Conservation (phyloP, 1,140 invertebrate species). For the Maniola jurtina region DNA sequence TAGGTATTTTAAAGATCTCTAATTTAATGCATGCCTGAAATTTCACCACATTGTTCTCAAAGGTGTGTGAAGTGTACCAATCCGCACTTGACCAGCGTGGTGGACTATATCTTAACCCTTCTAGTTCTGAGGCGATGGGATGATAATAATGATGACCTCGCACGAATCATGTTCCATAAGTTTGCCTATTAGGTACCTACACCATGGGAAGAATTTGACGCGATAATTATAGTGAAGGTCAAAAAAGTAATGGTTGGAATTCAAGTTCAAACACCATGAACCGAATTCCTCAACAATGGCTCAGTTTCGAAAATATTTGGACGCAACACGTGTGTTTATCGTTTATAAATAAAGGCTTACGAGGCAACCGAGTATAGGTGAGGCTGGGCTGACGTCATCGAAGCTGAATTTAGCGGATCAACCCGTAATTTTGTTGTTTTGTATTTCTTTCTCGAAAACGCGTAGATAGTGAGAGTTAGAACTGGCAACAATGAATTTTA, state of each 20-base stretch:
- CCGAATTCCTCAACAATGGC: conserved; percentile 33
- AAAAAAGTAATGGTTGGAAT: neutral
- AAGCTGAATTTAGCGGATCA: conserved; percentile 40
- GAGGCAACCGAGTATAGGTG: conserved; percentile 25
- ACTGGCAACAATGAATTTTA: neutral
- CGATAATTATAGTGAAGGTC: neutral
- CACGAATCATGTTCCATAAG: neutral
- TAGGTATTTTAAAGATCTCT: too few relatives aligned
- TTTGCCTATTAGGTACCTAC: too few relatives aligned
- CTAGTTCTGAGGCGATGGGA: too few relatives aligned
- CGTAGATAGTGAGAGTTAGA: conserved; percentile 23
- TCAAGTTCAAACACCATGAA: conserved; percentile 30
- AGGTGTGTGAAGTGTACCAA: too few relatives aligned
- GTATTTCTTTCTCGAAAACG: conserved; percentile 35
- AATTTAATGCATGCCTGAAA: too few relatives aligned
- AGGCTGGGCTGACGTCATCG: conserved; percentile 43
- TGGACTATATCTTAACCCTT: too few relatives aligned
- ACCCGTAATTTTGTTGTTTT: conserved; percentile 40
- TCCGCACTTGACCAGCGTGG: too few relatives aligned
- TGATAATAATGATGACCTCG: too few relatives aligned
- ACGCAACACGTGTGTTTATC: conserved; percentile 34
- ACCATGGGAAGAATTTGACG: neutral
- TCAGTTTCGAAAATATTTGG: conserved; percentile 34
- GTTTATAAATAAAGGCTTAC: conserved; percentile 39
- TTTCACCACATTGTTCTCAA: too few relatives aligned